Evolutionary conservation across 2,888 invertebrate species (phyloP).

Genomic region (Diarsia dahlii): DNA sequence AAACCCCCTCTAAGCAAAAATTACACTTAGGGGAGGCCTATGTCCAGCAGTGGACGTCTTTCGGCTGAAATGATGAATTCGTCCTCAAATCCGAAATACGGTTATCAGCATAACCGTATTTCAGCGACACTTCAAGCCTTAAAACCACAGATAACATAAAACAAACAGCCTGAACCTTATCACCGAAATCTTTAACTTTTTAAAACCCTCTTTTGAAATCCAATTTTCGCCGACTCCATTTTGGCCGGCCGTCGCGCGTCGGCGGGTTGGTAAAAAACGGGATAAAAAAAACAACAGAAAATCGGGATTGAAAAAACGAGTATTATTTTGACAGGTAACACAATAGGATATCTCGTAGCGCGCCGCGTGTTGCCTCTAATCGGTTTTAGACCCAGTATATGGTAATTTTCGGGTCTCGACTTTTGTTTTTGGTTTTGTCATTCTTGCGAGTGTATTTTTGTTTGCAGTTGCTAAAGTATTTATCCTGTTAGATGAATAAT

Average conservation of each 20-base stretch:
- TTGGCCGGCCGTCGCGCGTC: conserved; percentile 43
- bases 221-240: conserved; percentile 69
- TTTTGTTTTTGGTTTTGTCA: conserved; percentile 36
- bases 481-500: conserved; percentile 3
- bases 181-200: conserved; percentile 45
- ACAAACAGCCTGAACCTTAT: conserved; percentile 60
- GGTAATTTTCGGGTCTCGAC: conserved; percentile 52
- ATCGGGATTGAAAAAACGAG: conserved; percentile 76
- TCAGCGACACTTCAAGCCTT: conserved; percentile 13
- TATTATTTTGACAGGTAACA: conserved; percentile 87
- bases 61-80: no score
- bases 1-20: no score
- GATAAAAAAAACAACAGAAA: conserved; percentile 66
- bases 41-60: no score
- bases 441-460: conserved; percentile 21
- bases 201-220: conserved; percentile 56
- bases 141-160: conserved; percentile 51
- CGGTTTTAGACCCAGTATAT: conserved; percentile 64
- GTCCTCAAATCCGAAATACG: conserved; percentile 1
- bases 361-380: conserved; percentile 73
- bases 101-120: conserved; percentile 23
- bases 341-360: conserved; percentile 78
- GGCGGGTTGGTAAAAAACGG: conserved; percentile 67
- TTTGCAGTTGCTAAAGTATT: conserved; percentile 5
- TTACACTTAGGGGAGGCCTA: no score